A percentile compares a stretch with the other conserved stretches of the same genome.
Conservation (phyloP, 1,140 invertebrate genomes). For the Drosophila nebulosa region DNA sequence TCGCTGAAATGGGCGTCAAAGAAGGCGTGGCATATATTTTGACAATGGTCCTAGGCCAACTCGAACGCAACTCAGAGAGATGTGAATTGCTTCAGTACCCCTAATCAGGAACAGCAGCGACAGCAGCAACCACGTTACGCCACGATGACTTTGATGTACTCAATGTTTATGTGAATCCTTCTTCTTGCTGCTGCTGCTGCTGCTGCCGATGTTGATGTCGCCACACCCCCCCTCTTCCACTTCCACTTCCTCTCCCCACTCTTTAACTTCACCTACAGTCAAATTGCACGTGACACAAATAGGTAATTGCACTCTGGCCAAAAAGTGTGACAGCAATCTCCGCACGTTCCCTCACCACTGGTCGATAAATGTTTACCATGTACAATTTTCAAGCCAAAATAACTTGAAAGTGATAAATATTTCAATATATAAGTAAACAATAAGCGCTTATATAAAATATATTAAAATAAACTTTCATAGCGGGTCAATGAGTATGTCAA, state of each 20-base stretch:
- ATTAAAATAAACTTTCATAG: too few species aligned
- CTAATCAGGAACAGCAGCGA: constrained; percentile 12
- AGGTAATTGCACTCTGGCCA: constrained; percentile 24
- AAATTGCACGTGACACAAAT: constrained; percentile 29
- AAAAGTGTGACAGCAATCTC: constrained; percentile 10
- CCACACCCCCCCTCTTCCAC: background rate
- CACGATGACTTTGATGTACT: constrained; percentile 10
- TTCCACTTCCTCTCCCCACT: background rate
- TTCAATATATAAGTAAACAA: background rate
- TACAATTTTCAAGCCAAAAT: background rate
- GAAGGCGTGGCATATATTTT: constrained; percentile 1
- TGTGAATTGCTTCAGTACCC: constrained; percentile 11
- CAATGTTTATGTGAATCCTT: constrained; percentile 1
- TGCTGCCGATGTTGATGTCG: background rate
- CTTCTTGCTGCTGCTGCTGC: background rate
- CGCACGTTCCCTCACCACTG: background rate
- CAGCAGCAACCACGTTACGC: constrained; percentile 14
- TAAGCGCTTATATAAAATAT: too few species aligned
- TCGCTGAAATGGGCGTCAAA: background rate
- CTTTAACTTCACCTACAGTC: background rate
- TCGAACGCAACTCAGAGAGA: background rate
- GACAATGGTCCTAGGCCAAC: constrained; percentile 1
- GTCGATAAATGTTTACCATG: background rate
- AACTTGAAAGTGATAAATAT: background rate
- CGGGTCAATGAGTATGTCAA: too few species aligned